Conservation (phyloP, 2,888 invertebrate genomes). For the Lepidocyrtinus sp. region DNA sequence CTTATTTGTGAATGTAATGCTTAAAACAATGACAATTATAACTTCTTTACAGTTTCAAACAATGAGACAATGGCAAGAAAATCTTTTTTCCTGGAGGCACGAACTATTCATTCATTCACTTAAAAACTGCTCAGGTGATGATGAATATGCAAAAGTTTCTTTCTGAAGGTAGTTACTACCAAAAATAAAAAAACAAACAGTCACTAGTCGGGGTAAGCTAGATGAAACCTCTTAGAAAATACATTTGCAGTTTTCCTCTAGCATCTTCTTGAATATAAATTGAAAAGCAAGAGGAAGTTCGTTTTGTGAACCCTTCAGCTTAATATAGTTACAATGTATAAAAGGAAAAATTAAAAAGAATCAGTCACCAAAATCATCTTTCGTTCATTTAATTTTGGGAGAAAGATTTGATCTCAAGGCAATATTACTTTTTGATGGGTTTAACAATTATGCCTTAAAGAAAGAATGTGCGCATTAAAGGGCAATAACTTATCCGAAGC, state of each 20-base stretch:
- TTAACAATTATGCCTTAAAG: neutral
- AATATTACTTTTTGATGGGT: constrained; percentile 8
- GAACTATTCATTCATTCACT: neutral
- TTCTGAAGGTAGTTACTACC: neutral
- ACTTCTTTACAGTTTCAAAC: constrained; percentile 36
- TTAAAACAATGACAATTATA: constrained; percentile 44
- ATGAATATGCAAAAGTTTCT: constrained; percentile 16
- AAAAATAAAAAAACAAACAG: constrained; percentile 13
- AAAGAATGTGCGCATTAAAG: constrained; percentile 12
- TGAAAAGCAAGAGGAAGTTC: neutral
- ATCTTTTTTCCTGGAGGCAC: constrained; percentile 16
- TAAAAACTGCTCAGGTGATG: neutral
- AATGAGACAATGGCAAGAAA: constrained; percentile 6
- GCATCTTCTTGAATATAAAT: neutral
- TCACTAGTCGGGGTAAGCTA: constrained; percentile 10
- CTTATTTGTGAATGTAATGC: constrained; percentile 51
- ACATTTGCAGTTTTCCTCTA: constrained; percentile 3
- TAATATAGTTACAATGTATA: neutral
- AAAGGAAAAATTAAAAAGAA: constrained; percentile 1
- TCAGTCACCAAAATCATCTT: constrained; percentile 12
- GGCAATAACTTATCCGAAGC: constrained; percentile 2
- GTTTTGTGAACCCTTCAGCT: neutral
- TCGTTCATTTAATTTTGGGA: constrained; percentile 1
- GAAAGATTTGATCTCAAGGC: constrained; percentile 20
- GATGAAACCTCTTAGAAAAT: neutral